A percentile compares a stretch with the other conserved stretches of the same genome.
Evolutionary conservation across 2,888 invertebrate genomes (phyloP).

Genomic region (Perizoma affinitatum): DNA sequence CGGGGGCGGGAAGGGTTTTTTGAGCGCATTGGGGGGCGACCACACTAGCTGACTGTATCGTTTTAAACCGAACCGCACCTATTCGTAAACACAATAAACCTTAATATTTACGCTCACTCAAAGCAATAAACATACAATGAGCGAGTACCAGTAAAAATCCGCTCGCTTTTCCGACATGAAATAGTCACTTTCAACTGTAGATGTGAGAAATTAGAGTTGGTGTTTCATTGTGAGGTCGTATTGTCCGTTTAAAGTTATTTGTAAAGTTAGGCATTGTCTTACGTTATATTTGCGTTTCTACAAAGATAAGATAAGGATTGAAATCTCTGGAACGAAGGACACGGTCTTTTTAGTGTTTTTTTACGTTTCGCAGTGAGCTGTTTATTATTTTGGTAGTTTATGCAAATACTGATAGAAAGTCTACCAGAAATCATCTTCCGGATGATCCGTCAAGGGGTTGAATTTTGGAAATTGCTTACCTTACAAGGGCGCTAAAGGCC

Average conservation of each 20-base stretch:
- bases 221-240: constrained; percentile 47
- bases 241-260: constrained; percentile 67
- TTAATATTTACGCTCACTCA: constrained; percentile 77
- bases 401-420: constrained; percentile 19
- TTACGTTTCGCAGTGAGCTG: constrained; percentile 68
- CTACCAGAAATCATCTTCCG: no score
- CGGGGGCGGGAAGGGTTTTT: constrained; percentile 66
- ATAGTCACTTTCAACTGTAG: constrained; percentile 40
- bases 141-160: constrained; percentile 69
- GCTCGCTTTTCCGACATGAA: constrained; percentile 47
- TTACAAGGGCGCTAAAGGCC: no score
- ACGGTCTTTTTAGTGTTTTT: constrained; percentile 49
- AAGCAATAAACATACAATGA: constrained; percentile 77
- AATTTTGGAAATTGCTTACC: no score
- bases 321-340: constrained; percentile 51
- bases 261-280: constrained; percentile 75
- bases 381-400: constrained; percentile 42
- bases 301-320: constrained; percentile 67
- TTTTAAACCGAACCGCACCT: constrained; percentile 64
- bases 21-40: constrained; percentile 74
- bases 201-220: constrained; percentile 27
- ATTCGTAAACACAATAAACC: constrained; percentile 80
- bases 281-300: constrained; percentile 70
- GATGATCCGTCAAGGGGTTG: no score
- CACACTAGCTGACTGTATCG: constrained; percentile 61